phyloP scores from a whole-genome alignment of 2,888 invertebrate genomes.

The Balanococcus diminutus region DNA sequence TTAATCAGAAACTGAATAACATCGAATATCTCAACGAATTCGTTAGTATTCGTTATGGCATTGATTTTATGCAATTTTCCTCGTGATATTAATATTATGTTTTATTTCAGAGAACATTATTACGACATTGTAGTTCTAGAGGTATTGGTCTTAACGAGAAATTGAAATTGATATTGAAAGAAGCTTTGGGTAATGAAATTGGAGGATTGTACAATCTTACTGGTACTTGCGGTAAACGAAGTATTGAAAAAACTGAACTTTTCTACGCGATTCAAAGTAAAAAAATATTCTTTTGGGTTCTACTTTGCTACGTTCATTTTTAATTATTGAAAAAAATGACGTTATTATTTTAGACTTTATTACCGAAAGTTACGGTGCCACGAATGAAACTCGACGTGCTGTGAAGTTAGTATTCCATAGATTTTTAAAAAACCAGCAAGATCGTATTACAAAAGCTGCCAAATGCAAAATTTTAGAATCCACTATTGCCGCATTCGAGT shows the following conservation, averaged over 20 bases:
- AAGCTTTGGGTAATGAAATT: not conserved
- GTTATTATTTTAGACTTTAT: not conserved
- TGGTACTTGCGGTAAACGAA: constrained; percentile 5
- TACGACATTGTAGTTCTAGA: constrained; percentile 11
- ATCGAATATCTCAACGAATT: not conserved
- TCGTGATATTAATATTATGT: not conserved
- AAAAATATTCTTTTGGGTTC: not conserved
- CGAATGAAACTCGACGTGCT: not conserved
- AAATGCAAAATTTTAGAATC: not conserved
- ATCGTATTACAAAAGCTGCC: not conserved
- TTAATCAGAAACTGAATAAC: not conserved
- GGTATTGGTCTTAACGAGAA: not conserved
- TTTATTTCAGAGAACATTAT: not conserved
- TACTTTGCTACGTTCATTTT: not conserved
- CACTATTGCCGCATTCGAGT: not conserved
- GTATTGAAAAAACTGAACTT: not conserved
- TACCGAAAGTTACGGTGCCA: not conserved
- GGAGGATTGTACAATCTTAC: constrained; percentile 8
- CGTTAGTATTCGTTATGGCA: not conserved
- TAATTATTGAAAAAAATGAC: not conserved
- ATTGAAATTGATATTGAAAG: not conserved
- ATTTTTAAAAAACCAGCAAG: constrained; percentile 1
- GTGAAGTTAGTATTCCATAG: not conserved
- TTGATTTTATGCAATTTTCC: not conserved
- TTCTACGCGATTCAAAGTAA: not conserved